Conservation (phyloP, 2,113 vertebrate species). For the Peromyscus maniculatus region DNA sequence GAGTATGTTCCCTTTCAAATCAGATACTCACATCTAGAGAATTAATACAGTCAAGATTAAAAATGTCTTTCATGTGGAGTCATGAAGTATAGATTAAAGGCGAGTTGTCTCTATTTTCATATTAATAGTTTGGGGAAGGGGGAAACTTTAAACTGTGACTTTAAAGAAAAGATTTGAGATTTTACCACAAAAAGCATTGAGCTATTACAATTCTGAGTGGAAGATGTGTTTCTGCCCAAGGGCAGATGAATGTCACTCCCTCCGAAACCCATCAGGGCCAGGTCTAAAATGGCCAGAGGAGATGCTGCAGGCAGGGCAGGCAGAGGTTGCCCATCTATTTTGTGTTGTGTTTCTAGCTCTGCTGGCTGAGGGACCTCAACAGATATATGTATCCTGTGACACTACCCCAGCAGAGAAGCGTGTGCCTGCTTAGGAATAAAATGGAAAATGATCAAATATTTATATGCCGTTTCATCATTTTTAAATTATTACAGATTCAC, state of each 20-base stretch:
- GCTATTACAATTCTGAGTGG: neutral
- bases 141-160: slow-evolving; percentile 59
- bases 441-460: neutral
- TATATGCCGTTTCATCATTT: neutral
- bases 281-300: slow-evolving; percentile 64
- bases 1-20: slow-evolving; percentile 64
- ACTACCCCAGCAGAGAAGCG: neutral
- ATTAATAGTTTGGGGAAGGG: slow-evolving; percentile 47
- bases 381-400: no score
- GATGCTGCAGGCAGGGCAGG: slow-evolving; percentile 51
- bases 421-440: neutral
- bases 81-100: slow-evolving; percentile 64
- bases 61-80: slow-evolving; percentile 72
- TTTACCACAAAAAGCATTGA: slow-evolving; percentile 27
- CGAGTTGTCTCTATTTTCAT: slow-evolving; percentile 59
- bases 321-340: neutral
- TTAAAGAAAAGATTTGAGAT: slow-evolving; percentile 64
- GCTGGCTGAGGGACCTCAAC: neutral
- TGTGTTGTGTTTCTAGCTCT: neutral
- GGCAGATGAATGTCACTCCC: slow-evolving; percentile 57
- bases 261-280: slow-evolving; percentile 43
- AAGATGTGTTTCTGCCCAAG: slow-evolving; percentile 59
- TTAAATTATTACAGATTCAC: neutral
- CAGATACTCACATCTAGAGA: slow-evolving; percentile 63
- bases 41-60: slow-evolving; percentile 77